These are phyloP conservation scores for Anguilla marmorata DNA, from an alignment of 2,797 vertebrate species.

Conservation along the genomic window DNA sequence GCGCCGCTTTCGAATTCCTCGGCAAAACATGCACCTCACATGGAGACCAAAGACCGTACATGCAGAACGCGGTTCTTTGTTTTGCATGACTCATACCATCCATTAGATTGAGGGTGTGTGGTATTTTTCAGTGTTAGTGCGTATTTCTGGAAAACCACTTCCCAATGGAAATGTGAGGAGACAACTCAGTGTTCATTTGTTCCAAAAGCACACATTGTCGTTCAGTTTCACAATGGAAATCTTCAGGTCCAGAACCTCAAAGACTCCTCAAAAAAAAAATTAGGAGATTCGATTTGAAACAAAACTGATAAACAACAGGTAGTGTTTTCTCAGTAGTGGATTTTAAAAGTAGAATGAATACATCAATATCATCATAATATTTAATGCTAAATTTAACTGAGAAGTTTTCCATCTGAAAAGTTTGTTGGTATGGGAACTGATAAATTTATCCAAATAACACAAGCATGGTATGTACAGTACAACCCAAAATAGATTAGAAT, in stretches of 20 bases:
- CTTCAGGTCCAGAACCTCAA: conserved; percentile 9
- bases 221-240: neutral
- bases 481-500: neutral
- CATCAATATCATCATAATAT: neutral
- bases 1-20: neutral
- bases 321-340: neutral
- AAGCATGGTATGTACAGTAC: too few species aligned
- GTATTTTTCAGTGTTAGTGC: neutral
- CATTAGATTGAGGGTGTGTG: neutral
- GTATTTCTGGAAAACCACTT: conserved; percentile 1
- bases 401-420: neutral
- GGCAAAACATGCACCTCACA: neutral
- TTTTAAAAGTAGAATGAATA: neutral
- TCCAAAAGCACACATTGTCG: neutral
- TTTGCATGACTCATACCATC: neutral
- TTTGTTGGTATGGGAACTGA: neutral
- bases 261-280: neutral
- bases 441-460: neutral
- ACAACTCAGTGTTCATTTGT: neutral
- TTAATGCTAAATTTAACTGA: neutral
- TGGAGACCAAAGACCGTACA: neutral
- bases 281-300: neutral
- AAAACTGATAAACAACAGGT: neutral
- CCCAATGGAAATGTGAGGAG: neutral
- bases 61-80: neutral